Evolutionary conservation across 2,797 vertebrate genomes (phyloP), one percentile per base, ranked within the genome.

Genomic region (Acanthurus tractus): DNA sequence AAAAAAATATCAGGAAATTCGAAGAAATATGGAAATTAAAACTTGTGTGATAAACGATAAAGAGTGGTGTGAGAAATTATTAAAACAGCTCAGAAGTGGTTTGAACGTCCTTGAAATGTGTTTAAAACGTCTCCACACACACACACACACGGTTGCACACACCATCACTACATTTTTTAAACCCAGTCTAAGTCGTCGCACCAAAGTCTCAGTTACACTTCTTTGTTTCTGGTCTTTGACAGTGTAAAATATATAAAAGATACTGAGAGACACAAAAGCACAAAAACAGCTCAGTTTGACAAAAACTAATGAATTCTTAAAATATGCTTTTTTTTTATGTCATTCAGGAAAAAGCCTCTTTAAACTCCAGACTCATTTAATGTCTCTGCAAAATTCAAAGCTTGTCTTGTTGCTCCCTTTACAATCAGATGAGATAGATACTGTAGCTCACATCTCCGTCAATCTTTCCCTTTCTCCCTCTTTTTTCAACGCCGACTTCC

Each of bases 21-120:
- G 46, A n/a, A 3, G 1, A 8, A 73, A 77, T 46, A 13, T 7
- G 12, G 18, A 62, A 46, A 70, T 71, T 18, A 44, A 29, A 3
- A 52, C 63, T 20, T 67, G 15, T 23, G 9, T 34, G 18, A 2
- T 22, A 13, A 57, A 65, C 55, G 4, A n/a, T 13, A 20, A 8
- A 9, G 22, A 68, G 61, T 7, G n/a, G 4, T 0, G 1, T n/a
- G n/a, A 23, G 18, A 56, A 34, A 45, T 14, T 8, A 20, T 22
- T 44, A 18, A 67, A 68, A 58, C 23, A 14, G 25, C 29, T 64
- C 22, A 36, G 4, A 72, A 55, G n/a, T 25, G 9, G 36, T 70
- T 57, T 44, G 4, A 3, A 72, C n/a, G 45, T 68, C 64, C 65
- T 76, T 81, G 70, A 73, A 57, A 67, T 53, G 17, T 63, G 38